phyloP scores from a whole-genome alignment of 2,888 invertebrate genomes.

The Torymus texanus region DNA sequence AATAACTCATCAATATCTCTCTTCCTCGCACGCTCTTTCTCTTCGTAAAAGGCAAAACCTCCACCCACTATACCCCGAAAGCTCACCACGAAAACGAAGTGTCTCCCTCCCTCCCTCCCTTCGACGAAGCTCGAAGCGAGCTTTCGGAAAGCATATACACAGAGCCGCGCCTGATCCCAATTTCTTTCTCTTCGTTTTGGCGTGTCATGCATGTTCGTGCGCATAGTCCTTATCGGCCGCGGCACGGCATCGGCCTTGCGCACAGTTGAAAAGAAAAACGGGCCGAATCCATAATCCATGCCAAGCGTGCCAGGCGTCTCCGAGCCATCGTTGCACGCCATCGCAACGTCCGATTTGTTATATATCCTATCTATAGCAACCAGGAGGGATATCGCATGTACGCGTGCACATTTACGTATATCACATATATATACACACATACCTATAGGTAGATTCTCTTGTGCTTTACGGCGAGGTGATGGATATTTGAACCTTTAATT shows the following conservation, averaged over 20 bases:
- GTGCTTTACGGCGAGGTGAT: not conserved
- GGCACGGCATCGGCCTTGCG: slow-evolving; percentile 30
- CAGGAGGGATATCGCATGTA: not conserved
- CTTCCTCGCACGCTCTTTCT: no score
- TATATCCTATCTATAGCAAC: not conserved
- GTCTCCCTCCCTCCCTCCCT: no score
- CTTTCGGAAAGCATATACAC: no score
- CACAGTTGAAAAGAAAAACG: slow-evolving; percentile 33
- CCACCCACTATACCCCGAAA: no score
- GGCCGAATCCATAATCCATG: slow-evolving; percentile 47
- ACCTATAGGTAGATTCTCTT: not conserved
- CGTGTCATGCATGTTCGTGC: no score
- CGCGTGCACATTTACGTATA: not conserved
- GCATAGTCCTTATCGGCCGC: not conserved
- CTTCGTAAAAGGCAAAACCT: no score
- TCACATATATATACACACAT: not conserved
- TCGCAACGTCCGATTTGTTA: not conserved
- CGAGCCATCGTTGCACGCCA: not conserved
- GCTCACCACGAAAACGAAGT: no score
- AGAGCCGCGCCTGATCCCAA: not conserved
- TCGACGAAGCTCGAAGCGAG: no score
- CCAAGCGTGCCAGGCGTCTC: slow-evolving; percentile 21
- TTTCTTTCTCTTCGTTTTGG: not conserved
- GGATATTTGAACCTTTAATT: slow-evolving; percentile 31
- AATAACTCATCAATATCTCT: no score